Conservation (phyloP, 1,140 invertebrate genomes). For the Caenorhabditis briggsae region DNA sequence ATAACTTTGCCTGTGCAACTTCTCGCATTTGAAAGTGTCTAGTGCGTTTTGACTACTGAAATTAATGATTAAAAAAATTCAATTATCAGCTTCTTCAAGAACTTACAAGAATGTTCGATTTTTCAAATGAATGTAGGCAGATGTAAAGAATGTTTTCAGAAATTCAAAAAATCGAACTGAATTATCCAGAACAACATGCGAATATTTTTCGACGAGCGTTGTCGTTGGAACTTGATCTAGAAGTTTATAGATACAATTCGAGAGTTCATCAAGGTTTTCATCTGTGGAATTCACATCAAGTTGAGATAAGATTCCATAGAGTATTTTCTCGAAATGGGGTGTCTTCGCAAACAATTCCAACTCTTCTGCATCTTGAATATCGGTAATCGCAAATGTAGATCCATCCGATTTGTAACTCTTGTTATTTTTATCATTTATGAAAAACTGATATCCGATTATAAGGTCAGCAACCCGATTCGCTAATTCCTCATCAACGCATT, state of each 20-base stretch:
- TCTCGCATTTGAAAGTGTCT: background rate
- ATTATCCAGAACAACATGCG: slow-evolving; percentile 12
- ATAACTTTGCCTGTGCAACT: slow-evolving; percentile 7
- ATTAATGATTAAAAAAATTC: background rate
- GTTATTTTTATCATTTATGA: slow-evolving; percentile 31
- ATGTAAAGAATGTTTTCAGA: slow-evolving; percentile 19
- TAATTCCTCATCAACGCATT: slow-evolving; percentile 15
- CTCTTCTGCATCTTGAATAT: slow-evolving; percentile 43
- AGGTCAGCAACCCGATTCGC: slow-evolving; percentile 29
- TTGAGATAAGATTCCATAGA: background rate
- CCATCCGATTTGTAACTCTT: slow-evolving; percentile 23
- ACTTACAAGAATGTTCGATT: background rate
- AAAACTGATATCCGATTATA: slow-evolving; percentile 38
- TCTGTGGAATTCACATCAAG: background rate
- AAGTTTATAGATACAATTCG: slow-evolving; percentile 5
- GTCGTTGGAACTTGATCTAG: slow-evolving; percentile 10
- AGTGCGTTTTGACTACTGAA: background rate
- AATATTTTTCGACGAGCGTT: slow-evolving; percentile 36
- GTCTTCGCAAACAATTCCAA: slow-evolving; percentile 22
- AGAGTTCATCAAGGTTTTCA: background rate
- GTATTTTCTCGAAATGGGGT: slow-evolving; percentile 18
- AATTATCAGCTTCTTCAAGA: background rate
- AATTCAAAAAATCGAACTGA: slow-evolving; percentile 25
- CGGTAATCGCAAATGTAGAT: background rate
- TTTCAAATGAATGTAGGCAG: slow-evolving; percentile 26